Percentiles rank a stretch among this genome's conserved stretches.
These are phyloP conservation scores for Eupsilia transversa DNA, from an alignment of 2,888 invertebrate genomes.

Conservation along the genomic window DNA sequence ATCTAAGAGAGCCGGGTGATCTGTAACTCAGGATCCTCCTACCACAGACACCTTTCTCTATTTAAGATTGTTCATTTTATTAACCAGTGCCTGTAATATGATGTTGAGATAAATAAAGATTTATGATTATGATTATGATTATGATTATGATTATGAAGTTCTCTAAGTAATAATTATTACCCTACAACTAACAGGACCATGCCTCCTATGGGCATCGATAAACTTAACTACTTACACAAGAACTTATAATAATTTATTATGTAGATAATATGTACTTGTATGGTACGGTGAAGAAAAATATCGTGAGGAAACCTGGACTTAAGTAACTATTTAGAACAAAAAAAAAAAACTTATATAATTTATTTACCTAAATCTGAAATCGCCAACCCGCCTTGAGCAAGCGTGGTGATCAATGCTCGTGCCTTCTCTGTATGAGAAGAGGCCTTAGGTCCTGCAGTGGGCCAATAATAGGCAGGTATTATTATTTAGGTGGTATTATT, in stretches of 20 bases:
- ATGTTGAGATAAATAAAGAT: no score
- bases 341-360: no score
- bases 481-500: not conserved
- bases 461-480: not conserved
- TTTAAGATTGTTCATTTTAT: no score
- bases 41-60: no score
- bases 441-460: not conserved
- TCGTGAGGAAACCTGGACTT: not conserved
- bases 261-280: not conserved
- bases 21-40: no score
- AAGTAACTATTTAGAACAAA: no score
- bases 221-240: not conserved
- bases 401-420: not conserved
- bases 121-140: no score
- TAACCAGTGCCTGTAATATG: no score
- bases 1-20: no score
- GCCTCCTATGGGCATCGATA: not conserved
- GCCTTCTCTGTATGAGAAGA: not conserved
- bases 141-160: no score
- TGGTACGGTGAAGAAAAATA: not conserved
- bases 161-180: not conserved
- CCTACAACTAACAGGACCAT: not conserved
- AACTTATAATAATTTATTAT: not conserved
- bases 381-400: not conserved
- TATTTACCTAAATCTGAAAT: not conserved